These are phyloP conservation scores for Myiotriccus ornatus DNA, from an alignment of 2,797 vertebrate genomes.

Conservation along the genomic window DNA sequence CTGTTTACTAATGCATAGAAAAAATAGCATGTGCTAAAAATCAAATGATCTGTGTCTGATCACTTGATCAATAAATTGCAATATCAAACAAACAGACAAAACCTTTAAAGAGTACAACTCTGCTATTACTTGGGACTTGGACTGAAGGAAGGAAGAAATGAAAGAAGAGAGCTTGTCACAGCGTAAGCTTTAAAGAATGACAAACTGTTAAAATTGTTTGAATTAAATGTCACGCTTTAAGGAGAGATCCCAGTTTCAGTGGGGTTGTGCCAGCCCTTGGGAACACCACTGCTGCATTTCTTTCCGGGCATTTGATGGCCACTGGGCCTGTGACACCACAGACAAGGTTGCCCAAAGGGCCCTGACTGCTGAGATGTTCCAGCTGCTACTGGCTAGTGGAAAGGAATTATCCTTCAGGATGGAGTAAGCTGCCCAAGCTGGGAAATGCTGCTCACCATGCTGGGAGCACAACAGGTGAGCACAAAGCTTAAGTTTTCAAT, in stretches of 20 bases:
- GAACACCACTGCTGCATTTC: not conserved
- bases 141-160: not conserved
- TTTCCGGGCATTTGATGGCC: not conserved
- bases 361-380: not conserved
- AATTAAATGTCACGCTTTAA: not conserved
- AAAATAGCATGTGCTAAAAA: not conserved
- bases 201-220: not conserved
- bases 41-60: not conserved
- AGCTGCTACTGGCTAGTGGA: not conserved
- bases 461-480: not conserved
- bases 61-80: not conserved
- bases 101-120: not conserved
- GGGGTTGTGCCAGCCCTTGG: not conserved
- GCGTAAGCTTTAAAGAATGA: not conserved
- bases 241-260: not conserved
- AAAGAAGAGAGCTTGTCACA: not conserved
- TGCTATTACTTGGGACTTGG: not conserved
- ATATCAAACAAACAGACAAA: not conserved
- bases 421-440: not conserved
- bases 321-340: accelerated
- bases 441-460: not conserved
- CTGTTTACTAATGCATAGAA: not conserved
- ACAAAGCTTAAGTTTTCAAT: not conserved
- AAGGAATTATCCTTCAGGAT: not conserved
- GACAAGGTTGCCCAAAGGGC: not conserved